phyloP scores from a whole-genome alignment of 2,113 vertebrate genomes.

The Enhydra lutris region DNA sequence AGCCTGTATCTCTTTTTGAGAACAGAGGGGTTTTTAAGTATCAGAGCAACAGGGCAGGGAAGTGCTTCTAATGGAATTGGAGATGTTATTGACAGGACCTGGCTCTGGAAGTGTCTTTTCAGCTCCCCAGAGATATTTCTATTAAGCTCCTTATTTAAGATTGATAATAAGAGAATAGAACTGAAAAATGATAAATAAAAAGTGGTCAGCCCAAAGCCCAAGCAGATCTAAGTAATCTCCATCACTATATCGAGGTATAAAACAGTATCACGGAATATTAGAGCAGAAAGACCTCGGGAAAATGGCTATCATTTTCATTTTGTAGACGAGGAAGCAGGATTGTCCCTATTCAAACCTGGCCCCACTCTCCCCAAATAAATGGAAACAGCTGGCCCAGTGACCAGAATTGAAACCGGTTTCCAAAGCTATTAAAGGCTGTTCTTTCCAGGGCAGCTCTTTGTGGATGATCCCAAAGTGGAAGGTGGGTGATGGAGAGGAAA shows the following conservation, averaged over 20 bases:
- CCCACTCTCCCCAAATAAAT: neutral
- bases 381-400: neutral
- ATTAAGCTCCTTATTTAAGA: neutral
- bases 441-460: neutral
- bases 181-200: neutral
- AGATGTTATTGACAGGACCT: neutral
- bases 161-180: neutral
- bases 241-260: neutral
- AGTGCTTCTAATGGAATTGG: constrained; percentile 16
- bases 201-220: neutral
- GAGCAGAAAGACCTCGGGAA: neutral
- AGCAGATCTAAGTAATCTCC: neutral
- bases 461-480: neutral
- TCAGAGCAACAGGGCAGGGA: neutral
- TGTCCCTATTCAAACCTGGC: neutral
- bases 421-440: neutral
- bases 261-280: neutral
- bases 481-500: neutral
- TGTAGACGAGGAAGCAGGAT: neutral
- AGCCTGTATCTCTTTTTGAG: constrained; percentile 20
- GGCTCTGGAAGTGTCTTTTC: neutral
- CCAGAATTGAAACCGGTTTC: neutral
- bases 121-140: neutral
- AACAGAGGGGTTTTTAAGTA: constrained; percentile 5
- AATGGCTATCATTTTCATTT: neutral